Evolutionary conservation across 2,113 vertebrate species (phyloP), one percentile per base, ranked within the genome.

Genomic region (Dolichotis patagonum): DNA sequence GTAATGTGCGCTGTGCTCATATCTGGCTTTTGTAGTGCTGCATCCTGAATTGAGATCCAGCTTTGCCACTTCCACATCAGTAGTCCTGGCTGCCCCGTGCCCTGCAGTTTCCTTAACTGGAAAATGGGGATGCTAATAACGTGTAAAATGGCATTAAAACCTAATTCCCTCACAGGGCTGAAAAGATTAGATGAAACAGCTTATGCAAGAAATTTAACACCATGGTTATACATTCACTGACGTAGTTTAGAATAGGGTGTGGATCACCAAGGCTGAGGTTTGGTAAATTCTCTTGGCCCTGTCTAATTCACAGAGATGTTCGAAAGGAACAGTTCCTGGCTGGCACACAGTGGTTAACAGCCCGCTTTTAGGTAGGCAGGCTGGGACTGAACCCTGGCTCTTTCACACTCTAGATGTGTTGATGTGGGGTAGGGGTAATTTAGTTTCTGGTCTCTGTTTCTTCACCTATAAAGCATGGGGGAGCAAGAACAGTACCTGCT

Each of bases 1-100:
- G 6, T 5, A 24, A 2, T 85, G 19, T 13, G 63, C 41, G 0
- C 12, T n/a, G 7, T 19, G 54, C 46, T 67, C 52, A 16, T 7
- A 0, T 19, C 3, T 2, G 60, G 54, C 26, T 56, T 78, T 41
- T 12, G 54, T 32, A 19, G 13, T 0, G 28, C 5, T 32, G 0
- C 28, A n/a, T 3, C 30, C 2, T 32, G 2, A 28, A 52, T 0
- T 28, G 62, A 84, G 28, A 46, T 6, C 6, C 24, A 13, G 35
- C 20, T 78, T 38, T 87, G 54, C 43, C 28, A 38, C 52, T 90
- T 87, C 30, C 67, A 19, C 84, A 73, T 17, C 26, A 16, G 24
- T 8, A 10, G 2, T 32, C n/a, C 5, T 46, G 38, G 35, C 4
- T 46, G 38, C 24, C 14, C 24, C 71, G 26, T 63, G 1, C 35